Evolutionary conservation across 1,140 invertebrate species (phyloP).

Genomic region (Aphaenogaster floridana): DNA sequence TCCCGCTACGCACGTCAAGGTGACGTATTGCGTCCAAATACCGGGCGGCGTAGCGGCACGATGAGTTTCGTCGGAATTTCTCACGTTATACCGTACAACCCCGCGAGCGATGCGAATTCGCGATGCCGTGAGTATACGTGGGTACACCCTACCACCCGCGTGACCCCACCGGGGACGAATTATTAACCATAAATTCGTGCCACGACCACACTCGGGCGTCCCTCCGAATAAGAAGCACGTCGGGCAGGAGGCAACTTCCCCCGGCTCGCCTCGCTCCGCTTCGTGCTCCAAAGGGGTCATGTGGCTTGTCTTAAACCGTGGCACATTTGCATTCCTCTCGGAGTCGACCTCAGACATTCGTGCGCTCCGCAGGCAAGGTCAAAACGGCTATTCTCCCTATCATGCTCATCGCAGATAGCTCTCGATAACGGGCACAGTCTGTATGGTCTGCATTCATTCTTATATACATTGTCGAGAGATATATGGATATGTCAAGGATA

Average conservation of each 20-base stretch:
- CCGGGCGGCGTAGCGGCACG: background rate
- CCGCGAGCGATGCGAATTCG: slow-evolving; percentile 16
- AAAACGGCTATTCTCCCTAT: slow-evolving; percentile 46
- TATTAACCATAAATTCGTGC: slow-evolving; percentile 73
- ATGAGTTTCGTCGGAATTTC: slow-evolving; percentile 48
- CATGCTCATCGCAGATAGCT: slow-evolving; percentile 49
- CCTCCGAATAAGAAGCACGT: slow-evolving; percentile 65
- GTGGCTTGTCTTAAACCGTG: slow-evolving; percentile 70
- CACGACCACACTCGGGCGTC: slow-evolving; percentile 38
- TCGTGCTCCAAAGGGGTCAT: slow-evolving; percentile 22
- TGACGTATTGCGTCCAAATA: slow-evolving; percentile 26
- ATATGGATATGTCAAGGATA: slow-evolving; percentile 17
- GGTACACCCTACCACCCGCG: background rate
- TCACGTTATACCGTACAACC: slow-evolving; percentile 15
- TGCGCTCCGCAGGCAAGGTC: slow-evolving; percentile 56
- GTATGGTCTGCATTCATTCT: background rate
- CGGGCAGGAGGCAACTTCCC: slow-evolving; percentile 47
- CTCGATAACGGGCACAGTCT: slow-evolving; percentile 30
- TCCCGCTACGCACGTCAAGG: slow-evolving; percentile 4
- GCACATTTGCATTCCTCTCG: slow-evolving; percentile 71
- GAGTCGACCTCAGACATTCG: slow-evolving; percentile 53
- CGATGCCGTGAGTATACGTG: background rate
- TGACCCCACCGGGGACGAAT: slow-evolving; percentile 58
- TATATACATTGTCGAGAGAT: slow-evolving; percentile 25
- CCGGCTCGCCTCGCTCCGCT: background rate